phyloP scores from a whole-genome alignment of 2,113 vertebrate genomes.

The Ciconia boyciana region DNA sequence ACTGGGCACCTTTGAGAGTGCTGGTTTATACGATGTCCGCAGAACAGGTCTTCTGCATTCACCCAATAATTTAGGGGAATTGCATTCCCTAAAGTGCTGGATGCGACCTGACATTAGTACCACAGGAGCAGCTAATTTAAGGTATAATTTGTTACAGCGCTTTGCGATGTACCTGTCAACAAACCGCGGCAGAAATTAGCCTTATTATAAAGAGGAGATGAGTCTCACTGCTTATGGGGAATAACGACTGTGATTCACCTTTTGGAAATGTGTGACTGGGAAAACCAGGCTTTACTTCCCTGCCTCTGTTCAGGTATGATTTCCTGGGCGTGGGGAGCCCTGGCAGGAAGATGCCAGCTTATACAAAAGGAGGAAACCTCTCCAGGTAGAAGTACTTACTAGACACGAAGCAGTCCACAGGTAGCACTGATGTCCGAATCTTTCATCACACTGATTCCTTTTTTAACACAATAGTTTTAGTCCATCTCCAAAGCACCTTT shows the following conservation, averaged over 20 bases:
- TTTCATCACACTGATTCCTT: not conserved
- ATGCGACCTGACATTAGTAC: not conserved
- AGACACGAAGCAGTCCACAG: not conserved
- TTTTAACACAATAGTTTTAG: not conserved
- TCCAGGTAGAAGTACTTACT: not conserved
- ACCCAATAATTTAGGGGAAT: not conserved
- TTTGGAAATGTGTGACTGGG: not conserved
- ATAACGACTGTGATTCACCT: not conserved
- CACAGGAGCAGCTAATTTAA: not conserved
- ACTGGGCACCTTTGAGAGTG: not conserved
- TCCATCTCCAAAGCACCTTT: not conserved
- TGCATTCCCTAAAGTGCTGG: not conserved
- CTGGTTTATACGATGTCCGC: accelerated
- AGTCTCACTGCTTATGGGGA: not conserved
- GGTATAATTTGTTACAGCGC: not conserved
- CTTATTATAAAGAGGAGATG: not conserved
- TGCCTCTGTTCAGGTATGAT: not conserved
- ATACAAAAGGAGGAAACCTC: not conserved
- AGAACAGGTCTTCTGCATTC: not conserved
- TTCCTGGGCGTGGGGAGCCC: accelerated
- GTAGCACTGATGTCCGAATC: not conserved
- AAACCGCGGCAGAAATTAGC: not conserved
- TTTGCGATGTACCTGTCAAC: not conserved
- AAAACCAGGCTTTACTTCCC: not conserved
- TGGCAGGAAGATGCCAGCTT: not conserved